Evolutionary conservation across 2,113 vertebrate species (phyloP).

Genomic region (Cebidichthys violaceus): DNA sequence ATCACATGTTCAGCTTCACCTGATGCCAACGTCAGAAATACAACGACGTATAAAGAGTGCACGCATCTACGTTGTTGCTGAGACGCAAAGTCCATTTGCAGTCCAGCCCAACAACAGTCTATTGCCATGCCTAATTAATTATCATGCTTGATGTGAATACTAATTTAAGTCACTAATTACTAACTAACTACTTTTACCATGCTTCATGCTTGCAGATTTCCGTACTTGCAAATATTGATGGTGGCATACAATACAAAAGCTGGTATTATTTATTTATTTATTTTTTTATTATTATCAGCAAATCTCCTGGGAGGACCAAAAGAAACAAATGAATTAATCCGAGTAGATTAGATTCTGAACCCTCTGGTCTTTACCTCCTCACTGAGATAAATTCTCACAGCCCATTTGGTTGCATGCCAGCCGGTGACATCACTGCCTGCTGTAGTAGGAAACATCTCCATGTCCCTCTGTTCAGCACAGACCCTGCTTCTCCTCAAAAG

Average conservation of each 20-base stretch:
- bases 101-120: not conserved
- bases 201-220: not conserved
- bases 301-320: not conserved
- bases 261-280: not conserved
- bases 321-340: not conserved
- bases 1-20: not conserved
- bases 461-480: too few species aligned
- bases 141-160: not conserved
- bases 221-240: not conserved
- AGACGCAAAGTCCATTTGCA: not conserved
- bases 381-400: not conserved
- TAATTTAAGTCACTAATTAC: not conserved
- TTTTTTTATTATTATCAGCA: not conserved
- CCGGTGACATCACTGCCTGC: not conserved
- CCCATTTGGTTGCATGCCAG: not conserved
- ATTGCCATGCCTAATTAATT: not conserved
- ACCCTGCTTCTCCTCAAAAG: not conserved
- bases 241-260: not conserved
- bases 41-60: constrained; percentile 1
- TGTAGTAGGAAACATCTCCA: too few species aligned
- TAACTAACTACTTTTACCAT: not conserved
- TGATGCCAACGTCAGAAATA: not conserved
- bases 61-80: not conserved
- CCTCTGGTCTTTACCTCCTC: not conserved
- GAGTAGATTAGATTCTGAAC: not conserved